These are phyloP conservation scores for Acyrthosiphon pisum DNA, from an alignment of 1,140 invertebrate genomes.

Conservation along the genomic window DNA sequence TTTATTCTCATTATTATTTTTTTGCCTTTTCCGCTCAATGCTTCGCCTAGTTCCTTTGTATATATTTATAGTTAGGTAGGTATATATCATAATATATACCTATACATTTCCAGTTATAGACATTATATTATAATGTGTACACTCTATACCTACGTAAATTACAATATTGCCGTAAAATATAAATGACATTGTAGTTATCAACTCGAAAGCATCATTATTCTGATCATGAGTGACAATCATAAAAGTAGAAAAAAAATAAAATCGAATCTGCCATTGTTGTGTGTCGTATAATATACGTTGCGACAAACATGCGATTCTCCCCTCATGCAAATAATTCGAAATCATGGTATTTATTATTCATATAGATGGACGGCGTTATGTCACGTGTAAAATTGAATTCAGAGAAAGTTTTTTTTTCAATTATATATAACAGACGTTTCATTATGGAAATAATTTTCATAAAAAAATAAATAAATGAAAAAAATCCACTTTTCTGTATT, in stretches of 20 bases:
- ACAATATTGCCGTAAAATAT: conserved; percentile 25
- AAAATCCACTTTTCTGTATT: not conserved
- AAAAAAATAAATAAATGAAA: not conserved
- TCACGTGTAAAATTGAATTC: conserved; percentile 57
- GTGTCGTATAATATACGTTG: not conserved
- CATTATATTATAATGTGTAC: not conserved
- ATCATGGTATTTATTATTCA: conserved; percentile 55
- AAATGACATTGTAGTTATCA: conserved; percentile 12
- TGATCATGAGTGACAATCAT: conserved; percentile 47
- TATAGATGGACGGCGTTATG: conserved; percentile 49
- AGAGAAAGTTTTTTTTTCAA: conserved; percentile 51
- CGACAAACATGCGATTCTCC: conserved; percentile 46
- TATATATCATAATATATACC: not conserved
- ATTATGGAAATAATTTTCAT: conserved; percentile 38
- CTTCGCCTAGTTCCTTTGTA: not conserved
- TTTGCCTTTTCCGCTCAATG: not conserved
- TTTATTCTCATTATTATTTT: not conserved
- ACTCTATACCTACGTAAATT: not conserved
- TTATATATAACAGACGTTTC: conserved; percentile 38
- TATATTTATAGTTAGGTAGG: too few species aligned
- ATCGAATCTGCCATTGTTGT: conserved; percentile 51
- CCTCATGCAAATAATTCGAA: conserved; percentile 49
- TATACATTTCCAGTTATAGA: not conserved
- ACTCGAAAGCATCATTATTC: conserved; percentile 26
- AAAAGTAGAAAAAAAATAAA: conserved; percentile 24